These are phyloP conservation scores for Drosophila suboccidentalis DNA, from an alignment of 2,888 invertebrate species.

Conservation along the genomic window DNA sequence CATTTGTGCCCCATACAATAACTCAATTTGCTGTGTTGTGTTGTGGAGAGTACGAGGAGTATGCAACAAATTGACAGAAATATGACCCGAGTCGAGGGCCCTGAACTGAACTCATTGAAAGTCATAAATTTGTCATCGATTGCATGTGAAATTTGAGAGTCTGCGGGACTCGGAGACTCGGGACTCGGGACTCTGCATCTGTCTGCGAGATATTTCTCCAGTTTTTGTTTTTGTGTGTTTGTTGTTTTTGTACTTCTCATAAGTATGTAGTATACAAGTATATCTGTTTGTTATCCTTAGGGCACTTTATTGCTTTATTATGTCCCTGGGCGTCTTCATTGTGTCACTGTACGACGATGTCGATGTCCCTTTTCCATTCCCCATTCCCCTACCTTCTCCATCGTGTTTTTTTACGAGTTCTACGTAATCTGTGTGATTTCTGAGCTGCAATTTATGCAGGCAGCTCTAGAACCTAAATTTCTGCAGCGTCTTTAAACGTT, in stretches of 20 bases:
- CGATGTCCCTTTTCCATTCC: neutral
- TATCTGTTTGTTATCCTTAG: slow-evolving; percentile 75
- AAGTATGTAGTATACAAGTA: slow-evolving; percentile 26
- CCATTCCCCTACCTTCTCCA: neutral
- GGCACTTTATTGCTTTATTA: slow-evolving; percentile 79
- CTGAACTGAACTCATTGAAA: slow-evolving; percentile 50
- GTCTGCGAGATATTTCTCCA: slow-evolving; percentile 13
- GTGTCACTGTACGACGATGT: slow-evolving; percentile 49
- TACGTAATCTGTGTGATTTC: slow-evolving; percentile 54
- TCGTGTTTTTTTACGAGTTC: slow-evolving; percentile 41
- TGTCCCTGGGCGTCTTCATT: slow-evolving; percentile 67
- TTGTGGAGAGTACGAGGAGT: slow-evolving; percentile 16
- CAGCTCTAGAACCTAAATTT: slow-evolving; percentile 28
- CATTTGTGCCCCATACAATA: slow-evolving; percentile 52
- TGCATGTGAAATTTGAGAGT: slow-evolving; percentile 78
- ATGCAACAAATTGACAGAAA: slow-evolving; percentile 78
- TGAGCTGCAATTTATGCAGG: slow-evolving; percentile 69
- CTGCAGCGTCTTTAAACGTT: slow-evolving; percentile 42
- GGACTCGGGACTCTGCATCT: slow-evolving; percentile 33
- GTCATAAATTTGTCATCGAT: slow-evolving; percentile 81
- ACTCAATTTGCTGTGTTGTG: slow-evolving; percentile 61
- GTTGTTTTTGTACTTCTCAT: slow-evolving; percentile 47
- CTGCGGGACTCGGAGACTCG: slow-evolving; percentile 39
- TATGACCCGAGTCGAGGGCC: slow-evolving; percentile 61
- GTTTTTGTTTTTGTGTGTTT: slow-evolving; percentile 12